Conservation (phyloP, 1,140 invertebrate genomes). For the Sitophilus oryzae region DNA sequence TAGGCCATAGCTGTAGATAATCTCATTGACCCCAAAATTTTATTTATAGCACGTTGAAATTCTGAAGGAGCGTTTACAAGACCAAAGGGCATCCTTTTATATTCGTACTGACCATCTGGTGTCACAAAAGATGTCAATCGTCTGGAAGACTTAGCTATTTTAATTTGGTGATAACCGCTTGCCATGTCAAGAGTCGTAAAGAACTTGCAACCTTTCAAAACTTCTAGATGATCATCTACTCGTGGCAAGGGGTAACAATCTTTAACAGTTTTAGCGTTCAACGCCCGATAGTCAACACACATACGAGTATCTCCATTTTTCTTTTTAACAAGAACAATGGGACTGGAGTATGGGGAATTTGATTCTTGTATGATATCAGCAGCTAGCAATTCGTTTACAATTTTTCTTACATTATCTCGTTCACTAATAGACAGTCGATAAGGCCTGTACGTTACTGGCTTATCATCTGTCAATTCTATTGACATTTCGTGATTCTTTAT, state of each 20-base stretch:
- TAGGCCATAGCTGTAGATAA: constrained; percentile 14
- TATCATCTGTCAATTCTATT: constrained; percentile 8
- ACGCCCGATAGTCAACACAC: constrained; percentile 41
- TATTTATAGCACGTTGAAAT: constrained; percentile 44
- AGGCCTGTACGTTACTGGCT: constrained; percentile 18
- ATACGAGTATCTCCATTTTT: constrained; percentile 6
- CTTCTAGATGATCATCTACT: constrained; percentile 44
- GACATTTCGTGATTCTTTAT: constrained; percentile 1
- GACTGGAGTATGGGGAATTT: constrained; percentile 36
- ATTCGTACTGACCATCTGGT: constrained; percentile 44
- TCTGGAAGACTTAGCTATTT: constrained; percentile 37
- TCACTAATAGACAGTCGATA: constrained; percentile 15
- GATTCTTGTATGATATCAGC: constrained; percentile 29
- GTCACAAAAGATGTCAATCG: constrained; percentile 33
- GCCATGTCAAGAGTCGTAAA: constrained; percentile 34
- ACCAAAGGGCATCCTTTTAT: constrained; percentile 44
- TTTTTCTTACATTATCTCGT: constrained; percentile 8
- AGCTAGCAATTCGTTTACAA: constrained; percentile 14
- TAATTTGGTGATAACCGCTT: constrained; percentile 30
- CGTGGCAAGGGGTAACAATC: constrained; percentile 40
- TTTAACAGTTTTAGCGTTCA: constrained; percentile 44
- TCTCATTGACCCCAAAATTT: constrained; percentile 32
- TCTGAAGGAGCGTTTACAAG: constrained; percentile 42
- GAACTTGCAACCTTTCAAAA: constrained; percentile 16
- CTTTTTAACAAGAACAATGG: constrained; percentile 38